Evolutionary conservation across 2,797 vertebrate species (phyloP).

Genomic region (Sebastes vulpes): DNA sequence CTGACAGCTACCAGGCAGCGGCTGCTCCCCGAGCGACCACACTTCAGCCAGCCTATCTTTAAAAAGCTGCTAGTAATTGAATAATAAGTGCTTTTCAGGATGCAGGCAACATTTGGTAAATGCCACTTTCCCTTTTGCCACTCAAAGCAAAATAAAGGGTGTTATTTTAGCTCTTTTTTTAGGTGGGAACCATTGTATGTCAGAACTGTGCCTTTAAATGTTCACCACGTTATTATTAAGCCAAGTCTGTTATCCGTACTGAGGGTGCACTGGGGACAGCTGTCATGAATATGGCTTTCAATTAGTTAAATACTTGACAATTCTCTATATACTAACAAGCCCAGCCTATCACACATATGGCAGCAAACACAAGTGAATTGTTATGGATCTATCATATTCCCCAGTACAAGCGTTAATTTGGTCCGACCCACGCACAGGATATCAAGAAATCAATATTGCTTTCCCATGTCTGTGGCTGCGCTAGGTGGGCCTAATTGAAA

Average conservation of each 20-base stretch:
- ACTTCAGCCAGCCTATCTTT: slow-evolving; percentile 26
- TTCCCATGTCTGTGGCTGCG: slow-evolving; percentile 65
- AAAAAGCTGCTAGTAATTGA: slow-evolving; percentile 56
- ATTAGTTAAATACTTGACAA: slow-evolving; percentile 22
- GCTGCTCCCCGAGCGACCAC: slow-evolving; percentile 23
- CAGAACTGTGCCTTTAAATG: neutral
- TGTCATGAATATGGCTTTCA: slow-evolving; percentile 15
- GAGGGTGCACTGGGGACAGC: neutral
- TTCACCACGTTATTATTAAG: neutral
- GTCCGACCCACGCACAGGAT: slow-evolving; percentile 68
- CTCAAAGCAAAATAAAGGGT: neutral
- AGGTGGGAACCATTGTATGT: neutral
- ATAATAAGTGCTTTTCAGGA: slow-evolving; percentile 50
- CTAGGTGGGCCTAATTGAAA: slow-evolving; percentile 83
- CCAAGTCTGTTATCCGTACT: neutral
- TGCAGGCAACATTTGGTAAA: slow-evolving; percentile 9
- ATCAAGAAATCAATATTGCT: slow-evolving; percentile 82
- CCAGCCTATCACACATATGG: slow-evolving; percentile 31
- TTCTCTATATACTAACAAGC: slow-evolving; percentile 1
- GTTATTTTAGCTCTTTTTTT: neutral
- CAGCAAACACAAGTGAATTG: slow-evolving; percentile 53
- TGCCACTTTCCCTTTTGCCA: neutral
- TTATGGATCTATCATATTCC: slow-evolving; percentile 78
- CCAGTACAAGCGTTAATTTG: slow-evolving; percentile 73
- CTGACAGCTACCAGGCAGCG: slow-evolving; percentile 67